Conservation (phyloP, 1,140 invertebrate genomes). For the Thaumetopoea pityocampa region DNA sequence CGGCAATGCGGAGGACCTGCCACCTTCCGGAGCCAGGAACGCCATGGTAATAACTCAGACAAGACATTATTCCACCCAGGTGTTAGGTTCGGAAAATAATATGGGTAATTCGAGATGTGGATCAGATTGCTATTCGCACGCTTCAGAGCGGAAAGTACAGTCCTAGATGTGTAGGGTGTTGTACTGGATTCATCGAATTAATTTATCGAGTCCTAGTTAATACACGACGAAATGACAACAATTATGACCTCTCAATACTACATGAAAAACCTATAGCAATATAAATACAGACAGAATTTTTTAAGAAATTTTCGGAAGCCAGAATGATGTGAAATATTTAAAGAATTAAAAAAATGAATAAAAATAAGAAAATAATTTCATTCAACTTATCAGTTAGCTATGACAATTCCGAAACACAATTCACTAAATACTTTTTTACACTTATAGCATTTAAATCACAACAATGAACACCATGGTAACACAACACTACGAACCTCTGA, state of each 20-base stretch:
- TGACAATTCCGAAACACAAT: not conserved
- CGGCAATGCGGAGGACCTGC: constrained; percentile 7
- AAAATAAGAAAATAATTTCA: no score
- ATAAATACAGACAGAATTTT: no score
- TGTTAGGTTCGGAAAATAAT: constrained; percentile 51
- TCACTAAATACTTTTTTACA: not conserved
- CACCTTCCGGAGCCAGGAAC: constrained; percentile 33
- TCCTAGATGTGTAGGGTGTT: constrained; percentile 23
- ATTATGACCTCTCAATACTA: no score
- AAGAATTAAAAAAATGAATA: no score
- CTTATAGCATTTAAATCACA: not conserved
- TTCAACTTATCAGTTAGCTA: no score
- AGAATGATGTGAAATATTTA: no score
- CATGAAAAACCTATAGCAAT: no score
- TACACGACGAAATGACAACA: not conserved
- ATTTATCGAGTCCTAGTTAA: not conserved
- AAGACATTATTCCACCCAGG: constrained; percentile 25
- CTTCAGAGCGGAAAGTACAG: constrained; percentile 52
- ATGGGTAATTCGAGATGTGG: constrained; percentile 47
- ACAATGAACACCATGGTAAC: constrained; percentile 16
- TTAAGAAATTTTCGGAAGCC: no score
- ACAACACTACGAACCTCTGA: constrained; percentile 67
- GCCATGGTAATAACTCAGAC: constrained; percentile 48
- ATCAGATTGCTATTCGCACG: constrained; percentile 49
- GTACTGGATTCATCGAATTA: constrained; percentile 3